Conservation (phyloP, 2,797 vertebrate genomes). For the Acrossocheilus wenchowensis region DNA sequence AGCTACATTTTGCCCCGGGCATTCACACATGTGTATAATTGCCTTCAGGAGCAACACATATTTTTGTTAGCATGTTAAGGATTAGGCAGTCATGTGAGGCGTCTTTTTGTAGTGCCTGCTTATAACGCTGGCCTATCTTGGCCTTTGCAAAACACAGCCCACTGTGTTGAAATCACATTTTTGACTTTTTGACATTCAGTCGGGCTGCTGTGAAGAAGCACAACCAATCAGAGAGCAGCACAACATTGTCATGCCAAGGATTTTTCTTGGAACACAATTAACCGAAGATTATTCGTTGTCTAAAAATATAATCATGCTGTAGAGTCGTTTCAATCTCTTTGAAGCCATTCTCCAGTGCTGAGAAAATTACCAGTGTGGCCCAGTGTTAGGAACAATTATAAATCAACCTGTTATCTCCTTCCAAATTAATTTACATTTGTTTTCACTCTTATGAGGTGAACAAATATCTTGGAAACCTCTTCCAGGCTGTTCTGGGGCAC, state of each 20-base stretch:
- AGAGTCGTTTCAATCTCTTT: not conserved
- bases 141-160: slow-evolving; percentile 67
- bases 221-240: slow-evolving; percentile 69
- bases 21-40: slow-evolving; percentile 74
- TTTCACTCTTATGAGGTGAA: not conserved
- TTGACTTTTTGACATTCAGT: slow-evolving; percentile 75
- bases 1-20: slow-evolving; percentile 48
- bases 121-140: slow-evolving; percentile 67
- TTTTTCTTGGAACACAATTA: slow-evolving; percentile 29
- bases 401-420: slow-evolving; percentile 17
- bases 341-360: not conserved
- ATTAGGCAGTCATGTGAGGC: slow-evolving; percentile 69
- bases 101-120: slow-evolving; percentile 58
- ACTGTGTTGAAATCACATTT: slow-evolving; percentile 76
- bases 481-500: not conserved
- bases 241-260: slow-evolving; percentile 28
- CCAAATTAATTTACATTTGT: slow-evolving; percentile 27
- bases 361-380: not conserved
- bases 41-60: slow-evolving; percentile 68
- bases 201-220: slow-evolving; percentile 69
- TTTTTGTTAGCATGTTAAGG: slow-evolving; percentile 70
- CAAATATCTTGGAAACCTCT: slow-evolving; percentile 14
- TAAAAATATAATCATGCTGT: slow-evolving; percentile 9
- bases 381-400: not conserved
- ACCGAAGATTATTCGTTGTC: slow-evolving; percentile 18